Evolutionary conservation across 1,140 invertebrate species (phyloP).

Genomic region (Drosophila seguyi): DNA sequence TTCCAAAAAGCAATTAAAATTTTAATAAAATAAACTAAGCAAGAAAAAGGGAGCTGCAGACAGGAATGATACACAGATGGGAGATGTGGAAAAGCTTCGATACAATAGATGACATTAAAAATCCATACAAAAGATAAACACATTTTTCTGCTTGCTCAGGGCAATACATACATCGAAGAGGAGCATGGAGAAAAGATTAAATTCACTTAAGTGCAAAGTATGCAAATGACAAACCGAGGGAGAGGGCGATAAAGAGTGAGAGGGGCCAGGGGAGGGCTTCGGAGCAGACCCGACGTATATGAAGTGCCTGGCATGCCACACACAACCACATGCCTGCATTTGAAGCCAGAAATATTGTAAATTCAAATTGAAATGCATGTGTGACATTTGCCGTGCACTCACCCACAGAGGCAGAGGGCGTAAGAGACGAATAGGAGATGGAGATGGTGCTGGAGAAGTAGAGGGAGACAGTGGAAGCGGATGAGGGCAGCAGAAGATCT

Average conservation of each 20-base stretch:
- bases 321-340: constrained; percentile 40
- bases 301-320: constrained; percentile 38
- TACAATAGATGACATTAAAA: constrained; percentile 61
- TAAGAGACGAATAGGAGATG: not conserved
- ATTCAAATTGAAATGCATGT: constrained; percentile 71
- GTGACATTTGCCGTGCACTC: constrained; percentile 46
- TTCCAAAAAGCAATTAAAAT: constrained; percentile 69
- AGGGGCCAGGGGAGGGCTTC: not conserved
- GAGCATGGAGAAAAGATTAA: constrained; percentile 60
- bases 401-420: constrained; percentile 1
- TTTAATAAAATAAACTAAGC: constrained; percentile 53
- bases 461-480: not conserved
- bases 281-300: constrained; percentile 29
- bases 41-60: constrained; percentile 5
- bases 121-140: constrained; percentile 63
- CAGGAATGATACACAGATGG: constrained; percentile 8
- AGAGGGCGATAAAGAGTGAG: not conserved
- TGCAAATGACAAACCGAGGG: constrained; percentile 65
- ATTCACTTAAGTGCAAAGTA: constrained; percentile 74
- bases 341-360: constrained; percentile 66
- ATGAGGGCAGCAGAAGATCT: constrained; percentile 17
- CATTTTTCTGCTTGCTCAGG: constrained; percentile 58
- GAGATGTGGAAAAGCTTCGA: constrained; percentile 5
- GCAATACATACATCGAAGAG: constrained; percentile 34
- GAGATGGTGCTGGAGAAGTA: not conserved